Evolutionary conservation across 2,797 vertebrate genomes (phyloP), one percentile per base, ranked within the genome.

Genomic region (Lithobates sylvaticus): DNA sequence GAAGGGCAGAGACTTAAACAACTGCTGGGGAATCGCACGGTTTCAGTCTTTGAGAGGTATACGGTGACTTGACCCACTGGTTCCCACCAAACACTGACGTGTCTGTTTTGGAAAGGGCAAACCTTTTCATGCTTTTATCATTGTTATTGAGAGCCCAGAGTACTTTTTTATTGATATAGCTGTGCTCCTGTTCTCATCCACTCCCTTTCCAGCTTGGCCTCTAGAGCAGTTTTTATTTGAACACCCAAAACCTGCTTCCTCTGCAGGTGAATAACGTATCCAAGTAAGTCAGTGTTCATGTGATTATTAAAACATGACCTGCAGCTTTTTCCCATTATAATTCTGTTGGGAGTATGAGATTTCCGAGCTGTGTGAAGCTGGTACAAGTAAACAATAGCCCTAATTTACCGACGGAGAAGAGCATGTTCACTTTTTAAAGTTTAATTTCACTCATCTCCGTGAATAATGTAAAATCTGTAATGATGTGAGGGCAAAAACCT

Each of bases 181-280:
- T 61, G 54, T 61, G 21, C 54, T 23, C 21, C 16, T 54, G 50
- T 54, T 16, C 50, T 54, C 10, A 12, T 44, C 16, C 10, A 32
- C 2, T 34, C 29, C 32, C 34, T 77, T 61, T 78, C n/a, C 47
- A 29, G 47, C 16, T 29, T 70, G 36, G 23, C 71, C n/a, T 50
- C 12, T 61, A 79, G 27, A 75, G 26, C 0, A 39, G 18, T 10
- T 76, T 68, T 6, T 69, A 47, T 65, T 29, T 34, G 44, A 61
- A 29, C 71, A 15, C 42, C 76, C 58, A 54, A 80, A 80, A 42
- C 29, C 71, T 75, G 61, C 68, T 80, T 81, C 42, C 77, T 69
- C 16, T 80, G 50, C 16, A 61, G 27, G 44, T 77, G n/a, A 65
- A 67, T n/a, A 67, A 67, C 0, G 0, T 27, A 21, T 58, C 54